Base-by-base conservation (phyloP, 2,113 vertebrate genomes). In the Notarius lentiginosus region DNA sequence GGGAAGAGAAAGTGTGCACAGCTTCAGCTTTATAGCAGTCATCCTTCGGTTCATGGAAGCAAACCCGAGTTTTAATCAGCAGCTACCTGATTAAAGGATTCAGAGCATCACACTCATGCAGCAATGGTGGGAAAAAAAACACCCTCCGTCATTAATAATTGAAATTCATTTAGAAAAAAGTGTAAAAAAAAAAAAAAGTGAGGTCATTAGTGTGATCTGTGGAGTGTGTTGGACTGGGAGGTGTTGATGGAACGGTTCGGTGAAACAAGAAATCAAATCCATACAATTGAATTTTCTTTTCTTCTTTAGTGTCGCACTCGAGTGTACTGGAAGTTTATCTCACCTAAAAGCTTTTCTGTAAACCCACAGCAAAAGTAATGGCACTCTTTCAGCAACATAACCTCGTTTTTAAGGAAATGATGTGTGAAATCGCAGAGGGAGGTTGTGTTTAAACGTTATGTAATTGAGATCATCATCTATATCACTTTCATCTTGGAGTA, bases 101-200 rank as follows among this genome's bases (percentile, higher is more conserved):
- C 89, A 92, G 90, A 89, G 94, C 93, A 94, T 94, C 93, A 95
- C 94, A 94, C 94, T 93, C 95, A 95, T 95, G 95, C 95, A 95
- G 90, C 92, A 94, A 95, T 94, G 94, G 93, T 93, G 94, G 94
- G 91, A 93, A 94, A 41, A 41, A 41, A 92, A 93, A 93, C 92
- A 94, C 93, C 93, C 94, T 94, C 94, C 92, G 86, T 94, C 92
- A 93, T 93, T 86, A 92, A 95, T 95, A 95, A 95, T 90, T 95
- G 94, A 95, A 95, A 95, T 95, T 95, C 95, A 95, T 92, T 91
- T 85, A 11, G 72, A 70, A 79, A 79, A 87, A 84, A 84, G 88
- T 34, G 82, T 80, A 88, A 17, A 15, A 73, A 76, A 53, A 41
- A 61, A 79, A 11, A 7, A 20, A 47, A 0, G 18, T 55, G 63